phyloP scores from a whole-genome alignment of 2,888 invertebrate species.

The Mesorhabditis belari region DNA sequence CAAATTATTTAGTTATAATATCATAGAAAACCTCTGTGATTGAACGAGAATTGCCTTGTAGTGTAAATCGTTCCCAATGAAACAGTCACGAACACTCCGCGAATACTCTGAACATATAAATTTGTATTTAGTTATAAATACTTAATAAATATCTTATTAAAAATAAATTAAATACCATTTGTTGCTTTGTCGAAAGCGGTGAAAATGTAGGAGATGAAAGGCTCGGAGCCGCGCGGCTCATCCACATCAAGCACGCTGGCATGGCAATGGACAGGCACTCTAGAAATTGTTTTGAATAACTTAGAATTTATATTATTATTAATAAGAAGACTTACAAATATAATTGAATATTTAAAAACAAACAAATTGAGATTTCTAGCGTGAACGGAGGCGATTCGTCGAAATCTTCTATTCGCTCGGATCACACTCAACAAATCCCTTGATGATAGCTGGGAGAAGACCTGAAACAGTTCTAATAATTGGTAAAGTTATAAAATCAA shows the following conservation, averaged over 20 bases:
- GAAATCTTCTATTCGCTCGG: too few species aligned
- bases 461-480: too few species aligned
- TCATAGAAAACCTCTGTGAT: neutral
- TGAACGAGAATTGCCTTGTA: neutral
- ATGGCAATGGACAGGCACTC: neutral
- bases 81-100: neutral
- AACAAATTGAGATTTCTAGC: too few species aligned
- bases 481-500: too few species aligned
- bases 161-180: neutral
- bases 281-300: neutral
- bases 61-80: neutral
- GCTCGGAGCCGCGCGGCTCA: neutral
- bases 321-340: neutral
- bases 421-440: too few species aligned
- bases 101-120: neutral
- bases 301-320: neutral
- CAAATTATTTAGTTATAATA: too few species aligned
- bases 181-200: neutral
- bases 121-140: too few species aligned
- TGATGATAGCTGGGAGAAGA: neutral
- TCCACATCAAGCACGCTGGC: neutral
- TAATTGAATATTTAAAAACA: too few species aligned
- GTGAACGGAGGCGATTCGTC: too few species aligned
- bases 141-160: too few species aligned
- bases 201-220: neutral